Conservation (phyloP, 1,140 invertebrate species). For the Elymnias hypermnestra region DNA sequence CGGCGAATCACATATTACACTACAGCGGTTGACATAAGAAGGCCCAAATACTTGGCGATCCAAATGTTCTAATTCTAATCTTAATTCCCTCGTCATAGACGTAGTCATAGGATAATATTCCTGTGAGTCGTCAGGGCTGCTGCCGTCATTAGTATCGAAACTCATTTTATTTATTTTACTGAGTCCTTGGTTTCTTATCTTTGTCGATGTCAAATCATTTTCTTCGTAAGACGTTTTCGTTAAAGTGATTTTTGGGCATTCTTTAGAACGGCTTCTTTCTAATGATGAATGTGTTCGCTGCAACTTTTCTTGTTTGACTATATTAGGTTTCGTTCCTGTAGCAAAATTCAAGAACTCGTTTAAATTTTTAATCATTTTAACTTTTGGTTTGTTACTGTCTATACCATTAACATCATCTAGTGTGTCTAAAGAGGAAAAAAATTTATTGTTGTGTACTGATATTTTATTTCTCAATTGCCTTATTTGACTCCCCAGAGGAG, state of each 20-base stretch:
- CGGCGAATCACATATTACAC: slow-evolving; percentile 56
- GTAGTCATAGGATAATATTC: slow-evolving; percentile 92
- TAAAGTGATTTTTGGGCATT: slow-evolving; percentile 53
- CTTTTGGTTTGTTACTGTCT: slow-evolving; percentile 50
- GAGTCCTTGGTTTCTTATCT: slow-evolving; percentile 24
- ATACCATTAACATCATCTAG: slow-evolving; percentile 46
- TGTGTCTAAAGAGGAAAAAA: slow-evolving; percentile 76
- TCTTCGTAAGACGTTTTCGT: slow-evolving; percentile 53
- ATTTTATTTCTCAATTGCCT: slow-evolving; percentile 61
- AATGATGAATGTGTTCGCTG: slow-evolving; percentile 49
- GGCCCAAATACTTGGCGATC: slow-evolving; percentile 86
- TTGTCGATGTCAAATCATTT: slow-evolving; percentile 53
- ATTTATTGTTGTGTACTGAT: slow-evolving; percentile 68
- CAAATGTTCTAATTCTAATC: slow-evolving; percentile 87
- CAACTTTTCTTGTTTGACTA: slow-evolving; percentile 43
- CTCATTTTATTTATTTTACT: slow-evolving; percentile 38
- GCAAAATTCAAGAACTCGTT: slow-evolving; percentile 89
- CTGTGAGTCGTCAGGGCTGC: slow-evolving; percentile 85
- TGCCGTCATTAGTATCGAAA: slow-evolving; percentile 75
- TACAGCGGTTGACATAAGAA: slow-evolving; percentile 57
- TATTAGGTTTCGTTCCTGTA: slow-evolving; percentile 78
- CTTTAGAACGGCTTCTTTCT: slow-evolving; percentile 36
- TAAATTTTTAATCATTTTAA: slow-evolving; percentile 86
- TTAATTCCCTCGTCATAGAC: slow-evolving; percentile 87
- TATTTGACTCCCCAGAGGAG: slow-evolving; percentile 63